Conservation (phyloP, 1,140 invertebrate species). For the Bombus waltoni region DNA sequence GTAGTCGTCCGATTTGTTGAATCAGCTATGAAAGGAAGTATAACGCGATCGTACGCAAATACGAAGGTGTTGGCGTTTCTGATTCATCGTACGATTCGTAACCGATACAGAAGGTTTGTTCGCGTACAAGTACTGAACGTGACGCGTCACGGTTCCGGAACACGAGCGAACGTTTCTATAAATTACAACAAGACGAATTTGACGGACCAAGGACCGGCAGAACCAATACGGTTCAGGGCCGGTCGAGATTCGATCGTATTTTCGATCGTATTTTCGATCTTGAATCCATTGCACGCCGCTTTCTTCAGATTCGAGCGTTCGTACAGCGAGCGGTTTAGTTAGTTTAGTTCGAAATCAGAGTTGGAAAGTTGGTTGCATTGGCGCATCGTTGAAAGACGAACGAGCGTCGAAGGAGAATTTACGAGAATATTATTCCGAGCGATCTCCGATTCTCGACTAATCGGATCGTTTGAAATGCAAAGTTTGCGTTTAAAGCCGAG, state of each 20-base stretch:
- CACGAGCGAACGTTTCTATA: constrained; percentile 49
- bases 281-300: too few relatives aligned
- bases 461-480: constrained; percentile 30
- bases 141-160: constrained; percentile 25
- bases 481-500: constrained; percentile 22
- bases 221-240: constrained; percentile 45
- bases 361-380: too few relatives aligned
- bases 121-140: background rate
- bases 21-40: background rate
- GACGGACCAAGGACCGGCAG: constrained; percentile 55
- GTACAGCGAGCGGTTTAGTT: background rate
- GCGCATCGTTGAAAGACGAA: background rate
- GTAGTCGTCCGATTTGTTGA: background rate
- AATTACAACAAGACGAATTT: constrained; percentile 50
- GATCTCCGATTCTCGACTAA: constrained; percentile 10
- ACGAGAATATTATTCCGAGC: background rate
- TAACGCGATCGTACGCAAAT: background rate
- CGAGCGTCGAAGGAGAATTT: background rate
- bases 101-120: constrained; percentile 8
- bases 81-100: constrained; percentile 12
- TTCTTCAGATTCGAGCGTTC: background rate
- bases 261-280: constrained; percentile 9
- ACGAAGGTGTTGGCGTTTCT: background rate
- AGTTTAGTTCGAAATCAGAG: background rate
- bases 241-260: constrained; percentile 18